A percentile compares a stretch with the other conserved stretches of the same genome.
These are phyloP conservation scores for Chironomus tepperi DNA, from an alignment of 1,140 invertebrate species.

Conservation along the genomic window DNA sequence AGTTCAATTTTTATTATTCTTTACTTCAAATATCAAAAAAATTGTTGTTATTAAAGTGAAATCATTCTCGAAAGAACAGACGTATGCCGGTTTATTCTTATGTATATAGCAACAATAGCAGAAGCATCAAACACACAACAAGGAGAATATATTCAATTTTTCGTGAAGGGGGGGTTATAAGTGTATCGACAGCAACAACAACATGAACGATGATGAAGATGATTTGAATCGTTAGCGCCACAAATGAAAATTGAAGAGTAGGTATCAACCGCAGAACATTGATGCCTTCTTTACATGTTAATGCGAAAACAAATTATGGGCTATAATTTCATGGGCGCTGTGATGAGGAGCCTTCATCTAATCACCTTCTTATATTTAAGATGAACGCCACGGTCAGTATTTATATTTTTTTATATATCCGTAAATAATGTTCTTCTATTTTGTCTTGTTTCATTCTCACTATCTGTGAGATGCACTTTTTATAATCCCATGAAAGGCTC, in stretches of 20 bases:
- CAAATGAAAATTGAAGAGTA: background rate
- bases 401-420: no score
- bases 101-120: no score
- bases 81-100: background rate
- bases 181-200: no score
- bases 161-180: no score
- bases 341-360: background rate
- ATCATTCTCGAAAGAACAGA: background rate
- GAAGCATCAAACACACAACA: no score
- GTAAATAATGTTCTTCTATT: background rate
- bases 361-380: background rate
- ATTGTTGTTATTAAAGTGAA: background rate
- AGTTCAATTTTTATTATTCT: no score
- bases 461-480: background rate
- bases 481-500: background rate
- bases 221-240: slow-evolving; percentile 19
- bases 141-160: no score
- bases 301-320: slow-evolving; percentile 3
- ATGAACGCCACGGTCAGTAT: background rate
- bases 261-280: background rate
- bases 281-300: background rate
- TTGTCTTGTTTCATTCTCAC: background rate
- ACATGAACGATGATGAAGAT: background rate
- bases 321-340: background rate
- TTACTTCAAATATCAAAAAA: background rate